phyloP scores from a whole-genome alignment of 1,140 invertebrate species.

The Drosophila saltans region DNA sequence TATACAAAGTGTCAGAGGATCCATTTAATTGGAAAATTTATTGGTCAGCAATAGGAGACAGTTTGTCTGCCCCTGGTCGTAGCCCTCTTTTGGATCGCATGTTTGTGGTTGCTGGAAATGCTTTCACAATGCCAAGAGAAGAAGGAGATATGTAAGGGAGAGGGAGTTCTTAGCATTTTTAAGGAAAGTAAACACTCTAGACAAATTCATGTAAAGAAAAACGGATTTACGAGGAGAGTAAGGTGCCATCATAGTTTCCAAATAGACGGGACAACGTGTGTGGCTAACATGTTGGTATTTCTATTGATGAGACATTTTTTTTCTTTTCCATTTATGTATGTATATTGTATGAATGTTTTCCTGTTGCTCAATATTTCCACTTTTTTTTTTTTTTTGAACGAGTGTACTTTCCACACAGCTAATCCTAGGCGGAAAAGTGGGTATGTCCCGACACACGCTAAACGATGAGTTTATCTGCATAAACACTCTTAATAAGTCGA shows the following conservation, averaged over 20 bases:
- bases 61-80: slow-evolving; percentile 49
- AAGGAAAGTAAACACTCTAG: slow-evolving; percentile 30
- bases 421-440: slow-evolving; percentile 74
- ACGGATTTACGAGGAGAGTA: slow-evolving; percentile 47
- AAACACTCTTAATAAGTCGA: slow-evolving; percentile 82
- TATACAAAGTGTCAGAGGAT: slow-evolving; percentile 73
- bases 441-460: slow-evolving; percentile 81
- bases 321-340: slow-evolving; percentile 41
- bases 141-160: neutral
- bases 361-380: slow-evolving; percentile 53
- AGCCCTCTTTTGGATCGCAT: slow-evolving; percentile 58
- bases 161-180: slow-evolving; percentile 4
- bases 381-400: slow-evolving; percentile 1
- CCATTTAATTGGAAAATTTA: slow-evolving; percentile 81
- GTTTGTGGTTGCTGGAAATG: slow-evolving; percentile 73
- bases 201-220: slow-evolving; percentile 63
- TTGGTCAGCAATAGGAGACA: slow-evolving; percentile 68
- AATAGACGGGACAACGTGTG: slow-evolving; percentile 53
- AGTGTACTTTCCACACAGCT: slow-evolving; percentile 61
- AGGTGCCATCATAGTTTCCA: slow-evolving; percentile 43
- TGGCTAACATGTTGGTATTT: slow-evolving; percentile 57
- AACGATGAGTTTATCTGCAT: slow-evolving; percentile 81
- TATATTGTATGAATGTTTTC: slow-evolving; percentile 43
- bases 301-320: slow-evolving; percentile 31
- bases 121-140: slow-evolving; percentile 48